Evolutionary conservation across 2,113 vertebrate genomes (phyloP).

Genomic region (Phaethon lepturus): DNA sequence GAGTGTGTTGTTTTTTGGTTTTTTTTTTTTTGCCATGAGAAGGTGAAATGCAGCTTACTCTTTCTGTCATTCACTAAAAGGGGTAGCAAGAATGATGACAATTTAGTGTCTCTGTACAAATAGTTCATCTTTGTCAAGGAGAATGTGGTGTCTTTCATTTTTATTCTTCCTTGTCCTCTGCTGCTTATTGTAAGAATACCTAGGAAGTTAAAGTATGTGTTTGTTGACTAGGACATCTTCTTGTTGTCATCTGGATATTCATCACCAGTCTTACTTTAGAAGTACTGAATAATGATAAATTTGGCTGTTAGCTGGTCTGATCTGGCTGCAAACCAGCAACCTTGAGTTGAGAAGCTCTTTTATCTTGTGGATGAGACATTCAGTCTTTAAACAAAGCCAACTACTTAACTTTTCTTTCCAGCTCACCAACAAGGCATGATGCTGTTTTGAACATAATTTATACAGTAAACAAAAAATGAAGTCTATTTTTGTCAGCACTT

Average conservation of each 20-base stretch:
- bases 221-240: neutral
- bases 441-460: slow-evolving; percentile 40
- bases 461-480: slow-evolving; percentile 59
- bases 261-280: neutral
- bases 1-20: fast-evolving
- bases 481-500: slow-evolving; percentile 38
- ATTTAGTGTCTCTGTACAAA: neutral
- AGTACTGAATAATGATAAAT: neutral
- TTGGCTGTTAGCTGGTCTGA: neutral
- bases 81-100: neutral
- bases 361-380: neutral
- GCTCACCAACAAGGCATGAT: neutral
- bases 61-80: neutral
- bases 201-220: neutral
- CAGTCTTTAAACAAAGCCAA: neutral
- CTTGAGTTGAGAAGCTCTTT: neutral
- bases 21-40: neutral
- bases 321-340: neutral
- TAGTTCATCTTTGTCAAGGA: neutral
- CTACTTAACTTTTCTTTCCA: neutral
- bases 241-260: neutral
- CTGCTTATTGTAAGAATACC: neutral
- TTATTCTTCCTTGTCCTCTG: neutral
- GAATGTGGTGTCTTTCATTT: neutral
- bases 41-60: neutral